Percentiles rank a stretch among this genome's conserved stretches.
phyloP scores from a whole-genome alignment of 1,140 invertebrate genomes.

The Euwallacea fornicatus region DNA sequence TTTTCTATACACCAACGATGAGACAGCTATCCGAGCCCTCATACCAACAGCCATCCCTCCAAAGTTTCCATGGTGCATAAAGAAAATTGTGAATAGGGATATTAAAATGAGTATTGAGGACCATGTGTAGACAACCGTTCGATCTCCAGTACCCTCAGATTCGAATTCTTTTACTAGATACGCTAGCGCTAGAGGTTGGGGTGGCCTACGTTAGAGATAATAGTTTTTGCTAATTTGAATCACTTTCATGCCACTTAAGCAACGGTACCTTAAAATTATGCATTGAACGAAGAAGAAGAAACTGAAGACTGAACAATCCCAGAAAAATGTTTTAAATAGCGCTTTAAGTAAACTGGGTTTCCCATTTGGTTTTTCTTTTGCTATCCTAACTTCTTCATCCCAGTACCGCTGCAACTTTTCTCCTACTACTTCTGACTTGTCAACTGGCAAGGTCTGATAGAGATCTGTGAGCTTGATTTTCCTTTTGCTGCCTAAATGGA shows the following conservation, averaged over 20 bases:
- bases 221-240: too few species aligned
- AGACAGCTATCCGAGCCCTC: constrained; percentile 62
- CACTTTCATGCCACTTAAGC: too few species aligned
- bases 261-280: constrained; percentile 54
- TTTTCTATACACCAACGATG: constrained; percentile 66
- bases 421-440: constrained; percentile 52
- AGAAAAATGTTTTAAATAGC: constrained; percentile 53
- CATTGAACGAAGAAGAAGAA: constrained; percentile 52
- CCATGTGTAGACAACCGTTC: constrained; percentile 39
- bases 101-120: constrained; percentile 36
- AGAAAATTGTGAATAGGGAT: constrained; percentile 40
- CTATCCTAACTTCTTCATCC: constrained; percentile 53
- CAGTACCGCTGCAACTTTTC: constrained; percentile 57
- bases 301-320: constrained; percentile 55
- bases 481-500: constrained; percentile 42
- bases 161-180: constrained; percentile 47
- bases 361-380: constrained; percentile 35
- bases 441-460: constrained; percentile 42
- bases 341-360: constrained; percentile 53
- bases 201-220: constrained; percentile 46
- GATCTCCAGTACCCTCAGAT: constrained; percentile 9
- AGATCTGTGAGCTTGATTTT: constrained; percentile 46
- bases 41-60: constrained; percentile 59
- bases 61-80: constrained; percentile 52
- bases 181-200: constrained; percentile 56